Base-by-base conservation (phyloP, 2,113 vertebrate genomes). In the Tetrao urogallus region DNA sequence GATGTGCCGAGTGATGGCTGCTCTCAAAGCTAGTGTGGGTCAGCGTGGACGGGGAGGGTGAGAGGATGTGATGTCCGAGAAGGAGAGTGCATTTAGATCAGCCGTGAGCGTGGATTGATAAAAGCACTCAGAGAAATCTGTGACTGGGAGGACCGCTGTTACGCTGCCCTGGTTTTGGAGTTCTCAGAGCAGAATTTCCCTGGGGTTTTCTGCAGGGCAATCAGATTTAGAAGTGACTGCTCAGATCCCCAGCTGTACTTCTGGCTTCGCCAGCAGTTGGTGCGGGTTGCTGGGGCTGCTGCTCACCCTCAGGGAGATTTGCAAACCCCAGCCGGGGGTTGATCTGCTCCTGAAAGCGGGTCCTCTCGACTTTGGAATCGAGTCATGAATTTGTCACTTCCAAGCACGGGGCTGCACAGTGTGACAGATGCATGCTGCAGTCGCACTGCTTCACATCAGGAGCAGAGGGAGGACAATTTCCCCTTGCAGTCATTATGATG, bases 131-230 rank as follows among this genome's bases (percentile, higher is more conserved):
- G 43, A 17, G 14, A 56, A 63, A 18, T 6, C 21, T 56, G 1
- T 9, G 11, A 64, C 13, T 43, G 63, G 84, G 82, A 82, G 57
- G 67, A 17, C 40, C 13, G 17, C 47, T 40, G 45, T 32, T 45
- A 60, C 3, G 3, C 45, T 42, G 30, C 34, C 2, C 25, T 71
- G 50, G 9, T 10, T 17, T 77, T 56, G 63, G 72, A 64, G 42
- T 86, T 90, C 42, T 93, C 69, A 30, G 43, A 89, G 56, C 64
- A 88, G 88, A 91, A 88, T 80, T 94, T 91, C 82, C 64, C 50
- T 8, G 79, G 82, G 42, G 58, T 77, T 95, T 96, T 86, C 79
- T 90, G 32, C 36, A 88, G 63, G 22, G 78, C 78, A 75, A 69
- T 79, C 34, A 79, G 48, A 76, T 86, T 76, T 87, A 84, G 64